Evolutionary conservation across 1,140 invertebrate species (phyloP), one percentile per base, ranked within the genome.

Genomic region (Aphaenogaster ashmeadi): DNA sequence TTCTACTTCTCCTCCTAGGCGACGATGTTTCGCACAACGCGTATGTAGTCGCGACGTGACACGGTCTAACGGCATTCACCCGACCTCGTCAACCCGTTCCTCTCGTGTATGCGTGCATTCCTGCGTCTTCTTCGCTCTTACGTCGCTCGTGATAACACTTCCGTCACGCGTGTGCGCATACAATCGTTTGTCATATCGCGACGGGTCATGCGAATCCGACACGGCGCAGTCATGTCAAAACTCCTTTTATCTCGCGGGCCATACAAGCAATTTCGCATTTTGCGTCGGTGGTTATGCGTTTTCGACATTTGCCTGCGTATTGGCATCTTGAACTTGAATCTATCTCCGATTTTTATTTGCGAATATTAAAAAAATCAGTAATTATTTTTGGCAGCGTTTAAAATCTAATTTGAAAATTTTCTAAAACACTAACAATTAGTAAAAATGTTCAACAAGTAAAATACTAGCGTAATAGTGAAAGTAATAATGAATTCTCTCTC

Each of bases 61-160:
- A 90, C 74, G 79, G 69, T 91, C 89, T 91, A 91, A 91, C 90
- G 89, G 87, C 90, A 90, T 91, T 86, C 87, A 78, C n/a, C 74
- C 89, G 81, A 88, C 89, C 89, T 88, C 90, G 89, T 91, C 89
- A 86, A 77, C 71, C 81, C 64, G 52, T 64, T 64, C 71, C n/a
- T 84, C 38, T 52, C 56, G 52, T 18, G 64, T 56, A 47, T 78
- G 44, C 81, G 56, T 67, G 74, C 84, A 79, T 88, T 90, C 77
- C 77, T 58, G 58, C 18, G 44, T 86, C 60, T 77, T 66, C 44
- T 13, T 60, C 77, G 44, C 44, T 79, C 54, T 44, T 77, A 77
- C 77, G n/a, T 66, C 60, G 77, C 27, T 7, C 27, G 77, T 66
- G 58, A 79, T 79, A 79, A 79, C 75, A 47, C 18, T 50, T 47